phyloP scores from a whole-genome alignment of 2,797 vertebrate genomes.

The Dendrocincla fuliginosa region DNA sequence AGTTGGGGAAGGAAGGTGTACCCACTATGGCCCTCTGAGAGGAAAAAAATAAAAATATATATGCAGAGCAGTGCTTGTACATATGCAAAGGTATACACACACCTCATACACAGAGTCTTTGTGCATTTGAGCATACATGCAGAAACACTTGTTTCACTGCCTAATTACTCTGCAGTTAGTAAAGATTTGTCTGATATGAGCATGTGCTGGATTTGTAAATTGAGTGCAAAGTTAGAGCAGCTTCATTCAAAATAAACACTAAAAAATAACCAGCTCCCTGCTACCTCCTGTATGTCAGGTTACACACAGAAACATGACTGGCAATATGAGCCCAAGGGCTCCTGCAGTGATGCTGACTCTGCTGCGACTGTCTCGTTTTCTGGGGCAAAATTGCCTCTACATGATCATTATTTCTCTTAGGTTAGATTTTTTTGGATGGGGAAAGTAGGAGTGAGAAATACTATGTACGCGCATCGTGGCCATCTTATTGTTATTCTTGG shows the following conservation, averaged over 20 bases:
- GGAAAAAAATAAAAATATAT: not conserved
- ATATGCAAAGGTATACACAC: rapidly evolving
- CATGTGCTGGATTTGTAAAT: not conserved
- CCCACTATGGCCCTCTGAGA: not conserved
- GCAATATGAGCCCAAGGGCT: not conserved
- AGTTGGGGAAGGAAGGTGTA: not conserved
- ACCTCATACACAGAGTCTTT: not conserved
- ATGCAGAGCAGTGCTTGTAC: not conserved
- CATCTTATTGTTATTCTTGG: not conserved
- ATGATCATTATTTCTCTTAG: not conserved
- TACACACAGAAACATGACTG: not conserved
- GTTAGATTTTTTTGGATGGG: not conserved
- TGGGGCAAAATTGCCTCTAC: not conserved
- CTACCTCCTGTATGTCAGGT: not conserved
- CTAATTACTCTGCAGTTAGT: not conserved
- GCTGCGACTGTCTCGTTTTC: not conserved
- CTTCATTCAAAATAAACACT: not conserved
- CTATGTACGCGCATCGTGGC: rapidly evolving
- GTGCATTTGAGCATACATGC: not conserved
- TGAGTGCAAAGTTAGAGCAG: not conserved
- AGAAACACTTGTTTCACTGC: rapidly evolving
- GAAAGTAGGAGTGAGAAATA: not conserved
- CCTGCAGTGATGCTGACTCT: not conserved
- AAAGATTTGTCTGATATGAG: not conserved
- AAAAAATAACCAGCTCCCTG: not conserved